Base-by-base conservation (phyloP, 2,888 invertebrate genomes). In the Diaphora mendica region DNA sequence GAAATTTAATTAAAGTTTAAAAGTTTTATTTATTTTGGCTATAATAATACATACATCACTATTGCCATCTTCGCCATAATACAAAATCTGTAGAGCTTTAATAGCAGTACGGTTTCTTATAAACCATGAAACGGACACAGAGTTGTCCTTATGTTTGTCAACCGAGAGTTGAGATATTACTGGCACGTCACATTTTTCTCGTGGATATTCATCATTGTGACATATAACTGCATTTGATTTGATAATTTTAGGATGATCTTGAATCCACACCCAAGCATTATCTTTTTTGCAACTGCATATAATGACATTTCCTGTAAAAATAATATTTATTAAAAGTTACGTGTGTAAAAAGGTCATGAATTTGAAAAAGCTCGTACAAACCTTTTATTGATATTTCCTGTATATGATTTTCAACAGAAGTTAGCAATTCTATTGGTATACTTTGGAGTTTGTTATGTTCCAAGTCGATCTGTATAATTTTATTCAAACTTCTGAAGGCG, bases 241-340 rank as follows among this genome's bases (percentile, higher is more conserved):
- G 72, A 95, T 91, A 79, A 93, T 92, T 88, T 93, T 94, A 23
- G 98, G 97, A 94, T 99, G 98, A 92, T 98, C 98, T 88, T 98
- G 96, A 84, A 99, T 96, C 99, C 99, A 99, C 90, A 98, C 98
- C 98, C 99, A 98, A 59, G 98, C 97, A 91, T 98, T 98, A 91
- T 98, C 98, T 85, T 98, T 97, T 90, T 98, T 98, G 92, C 99
- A 99, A 89, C 97, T 98, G 94, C 99, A 99, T 87, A 97, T 97
- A 88, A 99, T 96, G 42, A 98, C 97, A 94, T 99, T 99, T 90
- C 98, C 98, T 98, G 96, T 67, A 93, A 94, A 83, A 77, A 71
- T 64, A 78, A 71, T n/a, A 13, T 17, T 62, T 42, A 59, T 42
- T 59, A 69, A 20, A 17, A 35, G 9, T 7, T 7, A 23, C 8